These are phyloP conservation scores for Brachionus calyciflorus DNA, from an alignment of 1,140 invertebrate genomes.

Conservation along the genomic window DNA sequence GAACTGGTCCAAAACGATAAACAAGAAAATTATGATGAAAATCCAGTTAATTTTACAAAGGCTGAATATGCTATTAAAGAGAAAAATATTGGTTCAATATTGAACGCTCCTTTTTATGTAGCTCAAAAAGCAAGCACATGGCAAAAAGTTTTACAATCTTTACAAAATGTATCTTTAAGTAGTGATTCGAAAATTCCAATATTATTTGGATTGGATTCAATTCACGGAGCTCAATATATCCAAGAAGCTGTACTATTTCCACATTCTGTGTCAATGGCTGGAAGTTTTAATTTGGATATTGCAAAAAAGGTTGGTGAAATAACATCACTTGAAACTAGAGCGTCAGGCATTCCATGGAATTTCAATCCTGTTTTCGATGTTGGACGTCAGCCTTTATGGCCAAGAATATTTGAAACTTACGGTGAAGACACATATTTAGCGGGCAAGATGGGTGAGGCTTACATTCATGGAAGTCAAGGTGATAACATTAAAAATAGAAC, in stretches of 20 bases:
- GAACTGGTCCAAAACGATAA: not conserved
- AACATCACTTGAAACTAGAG: constrained; percentile 4
- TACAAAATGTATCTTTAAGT: constrained; percentile 3
- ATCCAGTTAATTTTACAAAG: not conserved
- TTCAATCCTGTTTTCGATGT: constrained; percentile 23
- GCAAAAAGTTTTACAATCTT: not conserved
- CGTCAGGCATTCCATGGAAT: too few relatives aligned
- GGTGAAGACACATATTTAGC: constrained; percentile 15
- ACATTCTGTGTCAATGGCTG: not conserved
- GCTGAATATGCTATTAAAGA: not conserved
- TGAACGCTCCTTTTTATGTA: not conserved
- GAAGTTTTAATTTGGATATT: constrained; percentile 7
- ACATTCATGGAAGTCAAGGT: too few relatives aligned
- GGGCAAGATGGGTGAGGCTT: not conserved
- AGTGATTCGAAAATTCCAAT: constrained; percentile 37
- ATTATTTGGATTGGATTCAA: constrained; percentile 10
- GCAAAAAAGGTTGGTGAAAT: not conserved
- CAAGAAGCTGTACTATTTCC: constrained; percentile 25
- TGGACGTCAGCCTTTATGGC: not conserved
- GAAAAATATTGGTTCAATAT: not conserved
- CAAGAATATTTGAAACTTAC: constrained; percentile 15
- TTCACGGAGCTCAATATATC: constrained; percentile 28
- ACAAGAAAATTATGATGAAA: not conserved
- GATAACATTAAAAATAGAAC: too few relatives aligned
- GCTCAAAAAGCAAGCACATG: not conserved